Conservation (phyloP, 2,113 vertebrate genomes). For the Gymnarchus niloticus region DNA sequence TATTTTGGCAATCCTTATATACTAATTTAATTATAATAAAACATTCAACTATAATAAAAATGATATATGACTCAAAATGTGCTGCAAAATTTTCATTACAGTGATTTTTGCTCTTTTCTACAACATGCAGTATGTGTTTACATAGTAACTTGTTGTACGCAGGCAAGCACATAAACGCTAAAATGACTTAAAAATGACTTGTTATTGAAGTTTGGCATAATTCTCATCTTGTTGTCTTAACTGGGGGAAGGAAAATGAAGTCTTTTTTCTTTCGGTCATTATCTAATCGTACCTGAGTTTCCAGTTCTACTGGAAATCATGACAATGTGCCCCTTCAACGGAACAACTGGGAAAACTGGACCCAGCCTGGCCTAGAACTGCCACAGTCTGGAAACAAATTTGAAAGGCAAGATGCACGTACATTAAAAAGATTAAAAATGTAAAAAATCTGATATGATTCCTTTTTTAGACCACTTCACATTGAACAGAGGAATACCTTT, state of each 20-base stretch:
- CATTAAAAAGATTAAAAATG: too few species aligned
- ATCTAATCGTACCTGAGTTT: neutral
- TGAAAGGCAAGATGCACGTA: neutral
- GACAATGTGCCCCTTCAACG: too few species aligned
- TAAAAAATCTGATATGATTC: neutral
- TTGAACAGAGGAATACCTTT: neutral
- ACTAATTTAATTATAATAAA: neutral
- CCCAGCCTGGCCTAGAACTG: neutral
- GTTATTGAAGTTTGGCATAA: neutral
- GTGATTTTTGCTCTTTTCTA: neutral
- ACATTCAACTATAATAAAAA: neutral
- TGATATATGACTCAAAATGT: neutral
- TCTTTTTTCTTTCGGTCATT: neutral
- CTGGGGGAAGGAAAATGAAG: neutral
- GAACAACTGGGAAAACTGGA: too few species aligned
- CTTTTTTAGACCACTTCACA: too few species aligned
- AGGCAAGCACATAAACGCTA: neutral
- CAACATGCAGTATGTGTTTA: neutral
- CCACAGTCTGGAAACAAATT: neutral
- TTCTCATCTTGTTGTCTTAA: neutral
- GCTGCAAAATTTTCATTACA: neutral
- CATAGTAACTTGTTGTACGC: neutral
- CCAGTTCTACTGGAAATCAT: too few species aligned
- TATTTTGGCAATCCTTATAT: neutral
- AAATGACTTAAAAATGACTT: neutral